A percentile compares a stretch with the other conserved stretches of the same genome.
These are phyloP conservation scores for Melanotaenia boesemani DNA, from an alignment of 2,797 vertebrate species.

Conservation along the genomic window DNA sequence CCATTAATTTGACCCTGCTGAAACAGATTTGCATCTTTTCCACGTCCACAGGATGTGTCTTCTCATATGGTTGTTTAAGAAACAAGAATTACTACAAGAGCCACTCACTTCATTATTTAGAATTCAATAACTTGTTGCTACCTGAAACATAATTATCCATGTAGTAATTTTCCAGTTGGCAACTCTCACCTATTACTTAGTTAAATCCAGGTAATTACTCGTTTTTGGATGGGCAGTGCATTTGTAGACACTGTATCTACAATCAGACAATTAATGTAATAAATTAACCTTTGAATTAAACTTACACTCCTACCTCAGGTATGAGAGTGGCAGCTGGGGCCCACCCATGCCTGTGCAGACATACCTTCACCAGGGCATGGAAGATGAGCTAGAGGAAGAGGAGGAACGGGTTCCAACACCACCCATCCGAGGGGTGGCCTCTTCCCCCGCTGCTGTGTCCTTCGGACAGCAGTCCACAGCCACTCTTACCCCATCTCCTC, in stretches of 20 bases:
- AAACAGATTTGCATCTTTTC: neutral
- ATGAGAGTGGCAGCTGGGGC: conserved; percentile 97
- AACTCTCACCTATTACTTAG: too few relatives aligned
- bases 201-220: neutral
- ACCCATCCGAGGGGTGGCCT: conserved; percentile 94
- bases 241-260: too few relatives aligned
- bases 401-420: conserved; percentile 97
- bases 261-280: neutral
- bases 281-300: neutral
- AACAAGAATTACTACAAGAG: neutral
- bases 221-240: too few relatives aligned
- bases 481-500: conserved; percentile 96
- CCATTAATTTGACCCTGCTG: neutral
- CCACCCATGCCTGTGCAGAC: conserved; percentile 96
- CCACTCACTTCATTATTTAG: neutral
- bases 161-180: too few relatives aligned
- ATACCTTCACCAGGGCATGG: conserved; percentile 97
- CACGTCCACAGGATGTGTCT: neutral
- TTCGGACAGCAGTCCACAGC: conserved; percentile 98
- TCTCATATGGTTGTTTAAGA: neutral
- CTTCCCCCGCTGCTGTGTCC: conserved; percentile 95
- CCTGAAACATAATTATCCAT: neutral
- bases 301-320: conserved; percentile 78
- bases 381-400: conserved; percentile 98
- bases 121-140: neutral